A percentile compares a stretch with the other conserved stretches of the same genome.
These are phyloP conservation scores for Synodontis membranacea DNA, from an alignment of 2,113 vertebrate species.

Conservation along the genomic window DNA sequence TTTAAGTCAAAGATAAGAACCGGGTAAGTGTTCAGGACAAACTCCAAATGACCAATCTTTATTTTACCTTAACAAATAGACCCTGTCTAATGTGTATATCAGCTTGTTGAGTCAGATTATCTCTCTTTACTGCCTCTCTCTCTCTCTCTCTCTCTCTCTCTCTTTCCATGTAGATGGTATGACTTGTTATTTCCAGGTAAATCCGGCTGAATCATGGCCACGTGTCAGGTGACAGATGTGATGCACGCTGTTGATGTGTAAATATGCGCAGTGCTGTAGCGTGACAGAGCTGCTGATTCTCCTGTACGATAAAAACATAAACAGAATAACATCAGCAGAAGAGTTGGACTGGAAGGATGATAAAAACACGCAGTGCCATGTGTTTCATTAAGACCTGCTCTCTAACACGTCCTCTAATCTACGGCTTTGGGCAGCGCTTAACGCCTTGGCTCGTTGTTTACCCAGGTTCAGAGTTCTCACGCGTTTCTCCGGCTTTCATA, in stretches of 20 bases:
- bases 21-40: background rate
- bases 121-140: background rate
- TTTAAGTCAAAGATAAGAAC: background rate
- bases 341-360: background rate
- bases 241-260: background rate
- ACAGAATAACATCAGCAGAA: background rate
- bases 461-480: background rate
- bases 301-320: background rate
- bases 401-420: background rate
- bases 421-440: background rate
- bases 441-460: background rate
- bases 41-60: background rate
- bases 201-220: background rate
- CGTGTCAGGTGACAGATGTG: background rate
- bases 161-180: background rate
- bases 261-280: background rate
- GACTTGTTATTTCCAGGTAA: background rate
- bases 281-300: background rate
- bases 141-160: background rate
- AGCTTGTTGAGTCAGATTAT: background rate
- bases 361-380: background rate
- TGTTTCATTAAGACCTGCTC: background rate
- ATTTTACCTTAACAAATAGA: background rate
- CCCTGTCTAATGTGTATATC: background rate
- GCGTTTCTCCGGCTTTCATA: background rate